These are phyloP conservation scores for Drosophila subquinaria DNA, from an alignment of 2,888 invertebrate genomes.

Conservation along the genomic window DNA sequence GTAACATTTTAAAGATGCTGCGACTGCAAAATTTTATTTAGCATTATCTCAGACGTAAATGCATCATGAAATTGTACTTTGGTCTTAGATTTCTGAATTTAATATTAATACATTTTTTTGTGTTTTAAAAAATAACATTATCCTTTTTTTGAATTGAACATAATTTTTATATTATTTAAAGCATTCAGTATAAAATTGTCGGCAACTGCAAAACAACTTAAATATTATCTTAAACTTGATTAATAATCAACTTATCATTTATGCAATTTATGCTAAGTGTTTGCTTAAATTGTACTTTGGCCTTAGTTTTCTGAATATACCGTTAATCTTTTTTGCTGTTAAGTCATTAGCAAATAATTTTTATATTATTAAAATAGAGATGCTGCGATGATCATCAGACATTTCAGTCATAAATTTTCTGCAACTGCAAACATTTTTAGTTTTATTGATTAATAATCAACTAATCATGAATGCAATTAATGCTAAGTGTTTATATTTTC, in stretches of 20 bases:
- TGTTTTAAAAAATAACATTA: constrained; percentile 1
- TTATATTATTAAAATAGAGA: no score
- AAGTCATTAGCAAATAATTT: no score
- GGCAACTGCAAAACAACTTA: not conserved
- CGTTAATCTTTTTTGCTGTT: not conserved
- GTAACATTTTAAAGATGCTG: not conserved
- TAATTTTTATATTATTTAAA: not conserved
- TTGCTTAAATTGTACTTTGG: no score
- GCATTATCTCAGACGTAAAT: not conserved
- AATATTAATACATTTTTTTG: not conserved
- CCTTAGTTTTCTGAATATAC: not conserved
- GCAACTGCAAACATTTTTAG: not conserved
- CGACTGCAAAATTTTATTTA: no score
- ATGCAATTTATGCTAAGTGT: no score
- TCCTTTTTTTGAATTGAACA: constrained; percentile 12
- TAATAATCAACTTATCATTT: no score
- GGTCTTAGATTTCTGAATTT: not conserved
- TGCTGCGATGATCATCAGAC: no score
- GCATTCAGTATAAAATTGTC: constrained; percentile 6
- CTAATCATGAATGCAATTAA: no score
- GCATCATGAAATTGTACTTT: not conserved
- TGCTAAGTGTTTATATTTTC: no score
- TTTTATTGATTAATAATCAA: not conserved
- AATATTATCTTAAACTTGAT: no score
- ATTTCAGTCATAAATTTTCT: no score